Evolutionary conservation across 2,797 vertebrate genomes (phyloP), one percentile per base, ranked within the genome.

Genomic region (Gouania willdenowi): DNA sequence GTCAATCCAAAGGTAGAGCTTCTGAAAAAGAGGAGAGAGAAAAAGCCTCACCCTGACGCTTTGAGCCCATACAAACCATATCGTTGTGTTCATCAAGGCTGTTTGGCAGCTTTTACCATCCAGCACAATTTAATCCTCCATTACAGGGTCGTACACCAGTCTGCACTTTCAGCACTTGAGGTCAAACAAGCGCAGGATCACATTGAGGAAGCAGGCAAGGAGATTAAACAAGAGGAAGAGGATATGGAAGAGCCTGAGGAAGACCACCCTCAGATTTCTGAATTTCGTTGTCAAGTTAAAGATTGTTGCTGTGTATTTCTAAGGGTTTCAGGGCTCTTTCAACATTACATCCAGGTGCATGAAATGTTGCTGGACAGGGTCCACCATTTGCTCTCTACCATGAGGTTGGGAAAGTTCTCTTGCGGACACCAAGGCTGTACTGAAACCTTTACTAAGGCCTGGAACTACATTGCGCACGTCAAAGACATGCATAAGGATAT

Each of bases 101-200:
- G 96, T 41, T 85, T 90, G 14, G 96, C 96, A 0, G 96, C 95
- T 7, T 99, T 99, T 59, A 94, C 95, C 0, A 94, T 98, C 67
- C 96, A 99, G 2, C 95, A 97, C 25, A 99, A 98, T 57, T 75
- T 98, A 30, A 99, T 99, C 69, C 94, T 99, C 30, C 96, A 99
- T 75, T 99, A 99, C 70, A 91, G 93, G 41, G 91, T 93, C 13
- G 90, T 99, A 32, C 96, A 98, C 67, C 97, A 94, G 61, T 93
- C 94, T 1, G 91, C 91, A 47, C 66, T 95, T 17, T 89, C 92
- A 7, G 88, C 88, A 3, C 85, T 96, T 71, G 87, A 91, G 66
- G 82, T 80, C 0, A 92, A 91, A 59, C 79, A 88, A 30, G 92
- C 93, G 59, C 91, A 91, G 11, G 92, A 94, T 25, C 82, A 61